Percentiles rank a stretch among this genome's conserved stretches.
These are phyloP conservation scores for Macaca fascicularis DNA, from an alignment of 2,113 vertebrate genomes.

Conservation along the genomic window DNA sequence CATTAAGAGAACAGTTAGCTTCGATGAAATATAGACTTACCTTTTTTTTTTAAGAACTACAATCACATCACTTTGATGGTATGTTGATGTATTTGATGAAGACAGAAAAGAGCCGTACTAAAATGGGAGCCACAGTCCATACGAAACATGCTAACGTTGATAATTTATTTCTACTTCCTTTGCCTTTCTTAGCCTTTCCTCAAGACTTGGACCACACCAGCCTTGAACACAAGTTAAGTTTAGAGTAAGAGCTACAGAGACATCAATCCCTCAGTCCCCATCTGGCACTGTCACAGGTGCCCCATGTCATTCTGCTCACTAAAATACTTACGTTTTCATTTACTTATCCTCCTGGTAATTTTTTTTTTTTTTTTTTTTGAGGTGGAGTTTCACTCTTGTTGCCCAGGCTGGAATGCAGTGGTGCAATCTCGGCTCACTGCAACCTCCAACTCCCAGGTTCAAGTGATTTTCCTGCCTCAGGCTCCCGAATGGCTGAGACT, in stretches of 20 bases:
- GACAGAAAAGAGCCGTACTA: not conserved
- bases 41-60: not conserved
- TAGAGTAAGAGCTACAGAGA: not conserved
- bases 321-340: not conserved
- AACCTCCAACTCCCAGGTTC: too few relatives aligned
- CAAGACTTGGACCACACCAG: not conserved
- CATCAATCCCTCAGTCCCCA: not conserved
- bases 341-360: too few relatives aligned
- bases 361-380: too few relatives aligned
- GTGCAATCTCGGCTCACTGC: too few relatives aligned
- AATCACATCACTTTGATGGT: not conserved
- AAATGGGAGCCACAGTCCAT: not conserved
- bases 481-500: too few relatives aligned
- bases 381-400: too few relatives aligned
- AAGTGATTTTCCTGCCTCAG: too few relatives aligned
- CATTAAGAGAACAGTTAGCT: not conserved
- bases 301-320: accelerated
- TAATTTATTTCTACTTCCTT: not conserved
- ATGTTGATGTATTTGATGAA: not conserved
- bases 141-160: not conserved
- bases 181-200: not conserved
- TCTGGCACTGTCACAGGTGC: accelerated
- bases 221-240: not conserved
- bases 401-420: too few relatives aligned
- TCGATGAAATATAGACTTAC: not conserved